Base-by-base conservation (phyloP, 2,888 invertebrate genomes). In the Drosophila greeni region DNA sequence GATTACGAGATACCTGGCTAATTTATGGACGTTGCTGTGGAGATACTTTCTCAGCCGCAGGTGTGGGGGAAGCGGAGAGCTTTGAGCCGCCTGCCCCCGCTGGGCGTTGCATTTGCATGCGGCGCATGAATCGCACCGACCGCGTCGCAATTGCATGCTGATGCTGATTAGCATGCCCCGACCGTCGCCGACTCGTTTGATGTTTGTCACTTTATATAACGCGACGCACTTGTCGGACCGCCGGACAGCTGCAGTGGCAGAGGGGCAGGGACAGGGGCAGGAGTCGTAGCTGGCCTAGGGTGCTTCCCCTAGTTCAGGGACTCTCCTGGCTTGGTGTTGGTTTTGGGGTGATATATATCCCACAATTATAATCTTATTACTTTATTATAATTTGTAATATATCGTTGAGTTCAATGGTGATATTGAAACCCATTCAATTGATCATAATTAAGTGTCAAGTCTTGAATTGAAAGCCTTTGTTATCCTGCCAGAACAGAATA, bases 71-170 rank as follows among this genome's bases (percentile, higher is more conserved):
- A 20, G 12, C 16, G 31, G 12, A 8, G 3, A 5, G 23, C 2
- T 3, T 3, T 2, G 20, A n/a, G n/a, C n/a, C n/a, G n/a, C n/a
- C n/a, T n/a, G n/a, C n/a, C n/a, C n/a, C n/a, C 3, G 33, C 34
- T 36, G 53, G 18, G 55, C 36, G 20, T 6, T 74, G 67, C 53
- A 77, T 68, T 71, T 68, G 53, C 52, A 76, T 75, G 77, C 70
- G 29, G 24, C 54, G 61, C 74, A 54, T 76, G 76, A 67, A 51
- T 55, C 52, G 65, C 56, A 36, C 49, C 33, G 34, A 53, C 57
- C 69, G 66, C 72, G 69, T 75, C 67, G 73, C 82, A 78, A 72
- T 78, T 82, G 82, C 82, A 82, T 72, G 73, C 65, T 72, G 79
- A 78, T 74, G 52, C 18, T 40, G 69, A 77, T 76, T 75, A 70